Evolutionary conservation across 1,140 invertebrate genomes (phyloP), one percentile per base, ranked within the genome.

Genomic region (Drosophila simulans): DNA sequence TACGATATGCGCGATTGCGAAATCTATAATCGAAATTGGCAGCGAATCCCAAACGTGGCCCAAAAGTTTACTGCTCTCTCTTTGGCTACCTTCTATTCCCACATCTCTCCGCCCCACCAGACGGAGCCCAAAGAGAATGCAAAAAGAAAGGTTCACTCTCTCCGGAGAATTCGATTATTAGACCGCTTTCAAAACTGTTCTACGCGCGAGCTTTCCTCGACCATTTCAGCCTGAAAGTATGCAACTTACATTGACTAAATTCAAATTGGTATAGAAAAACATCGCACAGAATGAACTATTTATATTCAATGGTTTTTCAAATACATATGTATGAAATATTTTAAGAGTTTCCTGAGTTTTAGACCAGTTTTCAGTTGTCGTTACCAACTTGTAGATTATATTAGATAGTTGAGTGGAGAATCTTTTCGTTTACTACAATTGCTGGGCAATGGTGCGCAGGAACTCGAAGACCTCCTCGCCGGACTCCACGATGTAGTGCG

Each of bases 391-490:
- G 25, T 8, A 4, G 43, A 46, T n/a, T 8, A 48, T 10, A 15
- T 17, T 31, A 15, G 10, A 11, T n/a, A 17, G n/a, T 15, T 27
- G 3, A 34, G 3, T 49, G 3, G 46, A 10, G 13, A 31, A 49
- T 10, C 1, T 12, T 22, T 46, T 4, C 20, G 13, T 17, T 37
- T 93, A 91, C 39, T 78, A 42, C 27, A 91, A 17, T 37, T 91
- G 86, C 52, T 88, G 57, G 4, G 94, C 95, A 70, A 97, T 95
- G 17, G 95, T 94, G 93, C 95, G 95, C 17, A 97, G 93, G 12
- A 94, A 95, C 80, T 96, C 95, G 93, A 95, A 97, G 0, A 96
- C 97, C 92, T 98, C 97, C 59, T 94, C 93, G 5, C 95, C 96
- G 5, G 96, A 95, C 17, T 96, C 94, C 15, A 95, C 93, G 68